These are phyloP conservation scores for Megastigmus dorsalis DNA, from an alignment of 2,888 invertebrate species.

Conservation along the genomic window DNA sequence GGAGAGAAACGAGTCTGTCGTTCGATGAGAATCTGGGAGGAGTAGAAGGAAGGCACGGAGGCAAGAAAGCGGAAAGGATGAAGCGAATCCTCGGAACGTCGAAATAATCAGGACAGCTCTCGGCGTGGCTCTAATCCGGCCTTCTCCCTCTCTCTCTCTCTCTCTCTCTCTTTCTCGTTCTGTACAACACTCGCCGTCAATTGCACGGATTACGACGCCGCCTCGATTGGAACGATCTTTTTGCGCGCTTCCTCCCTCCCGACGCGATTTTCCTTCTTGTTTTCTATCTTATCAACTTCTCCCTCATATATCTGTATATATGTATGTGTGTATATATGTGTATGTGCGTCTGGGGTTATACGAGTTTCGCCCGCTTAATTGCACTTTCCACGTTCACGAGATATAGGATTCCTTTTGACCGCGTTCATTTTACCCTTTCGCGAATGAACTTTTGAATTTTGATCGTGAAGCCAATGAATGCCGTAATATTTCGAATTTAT, in stretches of 20 bases:
- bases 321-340: not conserved
- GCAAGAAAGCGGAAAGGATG: slow-evolving; percentile 15
- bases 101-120: slow-evolving; percentile 38
- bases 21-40: not conserved
- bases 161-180: not conserved
- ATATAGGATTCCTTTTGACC: not conserved
- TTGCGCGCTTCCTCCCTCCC: too few species aligned
- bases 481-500: not conserved
- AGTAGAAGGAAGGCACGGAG: not conserved
- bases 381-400: not conserved
- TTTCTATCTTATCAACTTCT: not conserved
- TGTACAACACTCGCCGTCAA: slow-evolving; percentile 17
- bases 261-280: not conserved
- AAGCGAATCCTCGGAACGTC: slow-evolving; percentile 20
- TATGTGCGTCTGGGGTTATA: not conserved
- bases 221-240: slow-evolving; percentile 39
- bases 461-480: not conserved
- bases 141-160: not conserved
- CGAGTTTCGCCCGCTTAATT: slow-evolving; percentile 10
- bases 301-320: not conserved
- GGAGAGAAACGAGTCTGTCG: slow-evolving; percentile 6
- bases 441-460: not conserved
- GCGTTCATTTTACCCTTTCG: not conserved
- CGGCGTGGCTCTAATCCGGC: slow-evolving; percentile 20
- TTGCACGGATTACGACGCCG: slow-evolving; percentile 41